Percentiles rank a stretch among this genome's conserved stretches.
phyloP scores from a whole-genome alignment of 2,888 invertebrate genomes.

The Ectobius pallidus region DNA sequence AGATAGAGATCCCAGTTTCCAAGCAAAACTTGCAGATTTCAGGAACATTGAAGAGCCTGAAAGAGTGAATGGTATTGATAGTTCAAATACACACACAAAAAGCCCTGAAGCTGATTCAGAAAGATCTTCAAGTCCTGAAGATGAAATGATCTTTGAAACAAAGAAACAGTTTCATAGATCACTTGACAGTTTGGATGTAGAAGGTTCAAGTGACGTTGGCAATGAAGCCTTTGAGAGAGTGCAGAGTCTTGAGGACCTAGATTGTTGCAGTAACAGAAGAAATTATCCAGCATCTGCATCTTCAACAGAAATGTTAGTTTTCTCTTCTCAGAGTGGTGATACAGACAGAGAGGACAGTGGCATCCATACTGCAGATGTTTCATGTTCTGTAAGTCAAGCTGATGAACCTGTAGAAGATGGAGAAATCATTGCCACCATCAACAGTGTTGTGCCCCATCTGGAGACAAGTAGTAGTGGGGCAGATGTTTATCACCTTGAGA shows the following conservation, averaged over 20 bases:
- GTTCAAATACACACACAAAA: background rate
- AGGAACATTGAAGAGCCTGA: slow-evolving; percentile 32
- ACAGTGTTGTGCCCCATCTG: slow-evolving; percentile 31
- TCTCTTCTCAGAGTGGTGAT: slow-evolving; percentile 59
- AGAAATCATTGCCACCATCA: slow-evolving; percentile 46
- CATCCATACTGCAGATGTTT: slow-evolving; percentile 79
- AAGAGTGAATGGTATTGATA: slow-evolving; percentile 15
- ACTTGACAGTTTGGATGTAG: slow-evolving; percentile 68
- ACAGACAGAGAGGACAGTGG: slow-evolving; percentile 80
- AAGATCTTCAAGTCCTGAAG: slow-evolving; percentile 63
- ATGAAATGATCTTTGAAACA: slow-evolving; percentile 55
- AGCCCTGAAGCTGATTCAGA: slow-evolving; percentile 48
- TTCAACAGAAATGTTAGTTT: slow-evolving; percentile 66
- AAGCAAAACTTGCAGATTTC: slow-evolving; percentile 43
- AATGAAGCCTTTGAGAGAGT: slow-evolving; percentile 65
- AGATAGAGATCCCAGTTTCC: slow-evolving; percentile 41
- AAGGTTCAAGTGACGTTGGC: slow-evolving; percentile 53
- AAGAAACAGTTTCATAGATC: slow-evolving; percentile 62
- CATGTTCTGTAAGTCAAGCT: slow-evolving; percentile 73
- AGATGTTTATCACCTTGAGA: slow-evolving; percentile 16
- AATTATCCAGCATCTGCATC: slow-evolving; percentile 61
- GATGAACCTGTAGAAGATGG: slow-evolving; percentile 69
- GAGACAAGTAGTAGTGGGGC: slow-evolving; percentile 16
- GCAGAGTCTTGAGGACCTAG: slow-evolving; percentile 66
- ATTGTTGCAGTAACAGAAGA: slow-evolving; percentile 55